Evolutionary conservation across 2,797 vertebrate genomes (phyloP).

Genomic region (Micromesistius poutassou): DNA sequence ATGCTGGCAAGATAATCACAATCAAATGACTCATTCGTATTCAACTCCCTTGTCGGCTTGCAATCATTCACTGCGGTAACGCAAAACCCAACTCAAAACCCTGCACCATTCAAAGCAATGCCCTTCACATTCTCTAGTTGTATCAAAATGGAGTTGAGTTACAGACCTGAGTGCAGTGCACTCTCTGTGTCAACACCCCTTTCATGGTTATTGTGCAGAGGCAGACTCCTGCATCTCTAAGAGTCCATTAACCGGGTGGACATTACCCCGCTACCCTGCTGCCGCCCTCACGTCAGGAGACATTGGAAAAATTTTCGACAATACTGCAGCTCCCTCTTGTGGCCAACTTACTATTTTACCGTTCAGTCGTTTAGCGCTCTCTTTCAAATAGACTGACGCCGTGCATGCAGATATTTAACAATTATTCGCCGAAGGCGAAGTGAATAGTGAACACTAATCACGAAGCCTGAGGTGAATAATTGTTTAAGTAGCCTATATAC

Average conservation of each 20-base stretch:
- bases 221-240: neutral
- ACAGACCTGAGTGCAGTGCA: neutral
- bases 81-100: neutral
- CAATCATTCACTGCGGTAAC: neutral
- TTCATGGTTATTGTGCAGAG: neutral
- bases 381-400: neutral
- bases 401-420: neutral
- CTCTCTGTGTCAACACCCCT: neutral
- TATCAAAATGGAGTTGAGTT: neutral
- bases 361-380: neutral
- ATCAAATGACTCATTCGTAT: constrained; percentile 27
- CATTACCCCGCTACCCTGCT: neutral
- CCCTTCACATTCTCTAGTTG: neutral
- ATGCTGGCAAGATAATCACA: constrained; percentile 37
- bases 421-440: no score
- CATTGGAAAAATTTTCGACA: neutral
- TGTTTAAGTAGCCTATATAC: no score
- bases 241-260: neutral
- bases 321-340: constrained; percentile 58
- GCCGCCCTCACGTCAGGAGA: neutral
- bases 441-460: no score
- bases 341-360: constrained; percentile 30
- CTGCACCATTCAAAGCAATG: neutral
- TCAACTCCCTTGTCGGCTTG: neutral
- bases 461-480: no score